These are phyloP conservation scores for Ophioderma brevispina DNA, from an alignment of 35 echinoderm and acorn worm species.

Conservation along the genomic window DNA sequence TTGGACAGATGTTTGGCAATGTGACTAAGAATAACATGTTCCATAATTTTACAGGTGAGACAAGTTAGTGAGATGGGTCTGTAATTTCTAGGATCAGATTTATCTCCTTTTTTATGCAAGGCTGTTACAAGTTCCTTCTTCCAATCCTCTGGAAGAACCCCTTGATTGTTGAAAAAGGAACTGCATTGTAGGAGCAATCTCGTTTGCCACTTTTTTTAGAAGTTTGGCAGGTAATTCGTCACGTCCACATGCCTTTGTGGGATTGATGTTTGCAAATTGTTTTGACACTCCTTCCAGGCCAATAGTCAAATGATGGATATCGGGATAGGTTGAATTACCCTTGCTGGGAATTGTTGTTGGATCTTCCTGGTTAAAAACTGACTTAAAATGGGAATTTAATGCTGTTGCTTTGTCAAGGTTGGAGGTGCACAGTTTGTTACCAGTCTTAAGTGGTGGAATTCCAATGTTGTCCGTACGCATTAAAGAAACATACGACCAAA, in stretches of 20 bases:
- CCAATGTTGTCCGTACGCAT: background rate
- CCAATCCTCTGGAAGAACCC: constrained; percentile 39
- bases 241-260: constrained; percentile 49
- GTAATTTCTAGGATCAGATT: constrained; percentile 40
- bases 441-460: constrained; percentile 12
- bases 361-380: background rate
- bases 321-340: constrained; percentile 26
- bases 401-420: constrained; percentile 3
- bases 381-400: constrained; percentile 37
- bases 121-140: constrained; percentile 34
- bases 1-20: constrained; percentile 41
- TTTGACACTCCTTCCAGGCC: constrained; percentile 35
- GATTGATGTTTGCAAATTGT: constrained; percentile 48
- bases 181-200: constrained; percentile 29
- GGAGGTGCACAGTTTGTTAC: constrained; percentile 25
- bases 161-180: constrained; percentile 57
- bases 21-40: constrained; percentile 54
- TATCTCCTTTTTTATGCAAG: constrained; percentile 53
- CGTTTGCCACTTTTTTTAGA: constrained; percentile 28
- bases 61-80: constrained; percentile 53
- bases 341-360: constrained; percentile 1
- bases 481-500: constrained; percentile 21
- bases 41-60: constrained; percentile 53
- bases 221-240: constrained; percentile 43
- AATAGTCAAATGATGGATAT: constrained; percentile 13